phyloP scores from a whole-genome alignment of 2,888 invertebrate species.

The Zaprionus lineosus region DNA sequence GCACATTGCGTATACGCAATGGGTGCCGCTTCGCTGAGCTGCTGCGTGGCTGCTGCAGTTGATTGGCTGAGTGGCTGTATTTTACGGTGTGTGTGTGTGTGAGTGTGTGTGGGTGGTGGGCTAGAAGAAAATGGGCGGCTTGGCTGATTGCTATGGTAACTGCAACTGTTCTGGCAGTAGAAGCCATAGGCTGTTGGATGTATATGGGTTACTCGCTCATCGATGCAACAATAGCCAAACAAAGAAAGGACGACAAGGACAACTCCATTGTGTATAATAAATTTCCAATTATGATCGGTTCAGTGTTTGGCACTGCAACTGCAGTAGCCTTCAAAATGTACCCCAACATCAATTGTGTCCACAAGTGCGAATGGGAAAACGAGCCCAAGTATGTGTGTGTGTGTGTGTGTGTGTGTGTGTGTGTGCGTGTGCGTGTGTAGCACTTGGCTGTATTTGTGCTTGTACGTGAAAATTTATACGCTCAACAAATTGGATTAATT shows the following conservation, averaged over 20 bases:
- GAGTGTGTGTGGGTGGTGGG: neutral
- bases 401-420: neutral
- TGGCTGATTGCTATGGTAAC: neutral
- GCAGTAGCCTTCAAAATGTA: neutral
- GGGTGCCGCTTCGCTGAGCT: slow-evolving; percentile 4
- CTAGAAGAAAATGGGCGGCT: neutral
- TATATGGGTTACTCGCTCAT: neutral
- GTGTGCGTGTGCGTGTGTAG: neutral
- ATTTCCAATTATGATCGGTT: slow-evolving; percentile 74
- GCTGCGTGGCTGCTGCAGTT: too few relatives aligned
- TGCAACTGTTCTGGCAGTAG: neutral
- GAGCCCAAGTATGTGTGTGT: neutral
- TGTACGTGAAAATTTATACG: slow-evolving; percentile 49
- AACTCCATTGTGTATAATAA: slow-evolving; percentile 70
- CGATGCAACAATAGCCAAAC: slow-evolving; percentile 3
- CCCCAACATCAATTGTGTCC: neutral
- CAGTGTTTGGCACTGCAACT: slow-evolving; percentile 28
- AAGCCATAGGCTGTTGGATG: slow-evolving; percentile 7
- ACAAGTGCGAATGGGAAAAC: too few relatives aligned
- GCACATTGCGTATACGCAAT: slow-evolving; percentile 35
- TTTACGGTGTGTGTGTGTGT: too few relatives aligned
- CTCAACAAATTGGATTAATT: slow-evolving; percentile 77
- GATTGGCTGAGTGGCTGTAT: too few relatives aligned
- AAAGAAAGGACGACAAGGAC: slow-evolving; percentile 28
- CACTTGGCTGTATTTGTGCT: neutral